Evolutionary conservation across 2,797 vertebrate genomes (phyloP), one percentile per base, ranked within the genome.

Genomic region (Pagetopsis macropterus): DNA sequence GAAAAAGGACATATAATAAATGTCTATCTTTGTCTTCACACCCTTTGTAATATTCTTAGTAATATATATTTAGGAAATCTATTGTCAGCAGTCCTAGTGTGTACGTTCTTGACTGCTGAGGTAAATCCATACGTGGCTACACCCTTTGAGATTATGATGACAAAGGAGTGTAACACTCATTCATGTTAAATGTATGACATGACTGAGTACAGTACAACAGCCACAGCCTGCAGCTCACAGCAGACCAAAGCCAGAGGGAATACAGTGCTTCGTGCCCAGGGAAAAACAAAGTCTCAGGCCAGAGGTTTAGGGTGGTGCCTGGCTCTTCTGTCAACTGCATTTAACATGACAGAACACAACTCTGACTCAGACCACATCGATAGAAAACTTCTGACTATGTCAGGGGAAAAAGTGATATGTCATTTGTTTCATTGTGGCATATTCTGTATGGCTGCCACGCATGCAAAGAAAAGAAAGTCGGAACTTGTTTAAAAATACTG

Each of bases 291-390:
- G 89, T 91, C 82, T 87, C 84, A 76, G 85, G 82, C 90, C 91
- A 91, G 84, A 92, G 89, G 89, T 94, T 94, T 92, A 90, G 93
- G 93, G 92, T 92, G 93, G 94, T 92, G 93, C 87, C 93, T 81
- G 84, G 85, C 90, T 82, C 58, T 43, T 88, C 91, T 93, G 93
- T 95, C 93, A 93, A 85, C 88, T 93, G 69, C 87, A 85, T 91
- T 94, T 94, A 94, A 89, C 78, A 84, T 94, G 92, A 94, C 89
- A 93, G 79, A 92, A 91, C 87, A 86, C 92, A 94, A 93, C 89
- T 90, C 86, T 83, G 85, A 88, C 76, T 75, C 71, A 85, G 78
- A 88, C 89, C 84, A 84, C 88, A 87, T 78, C 89, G 86, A 93
- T 91, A 91, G 90, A 89, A 85, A 91, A 87, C 63, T 48, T 88